Evolutionary conservation across 2,113 vertebrate genomes (phyloP).

Genomic region (Corydoras maculifer): DNA sequence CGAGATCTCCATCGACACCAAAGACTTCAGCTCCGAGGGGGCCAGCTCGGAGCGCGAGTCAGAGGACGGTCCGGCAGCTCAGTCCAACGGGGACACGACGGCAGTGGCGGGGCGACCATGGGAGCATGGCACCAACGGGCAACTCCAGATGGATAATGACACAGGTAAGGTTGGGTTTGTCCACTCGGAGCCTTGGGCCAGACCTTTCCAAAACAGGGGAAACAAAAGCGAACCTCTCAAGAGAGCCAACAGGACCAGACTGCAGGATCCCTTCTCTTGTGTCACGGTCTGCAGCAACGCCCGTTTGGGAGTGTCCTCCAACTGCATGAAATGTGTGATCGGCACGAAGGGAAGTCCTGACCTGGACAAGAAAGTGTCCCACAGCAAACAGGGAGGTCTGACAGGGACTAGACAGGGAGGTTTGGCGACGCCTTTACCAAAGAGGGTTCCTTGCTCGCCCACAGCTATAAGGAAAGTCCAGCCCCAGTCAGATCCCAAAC

Average conservation of each 20-base stretch:
- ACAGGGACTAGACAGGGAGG: not conserved
- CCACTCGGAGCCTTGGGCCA: slow-evolving; percentile 41
- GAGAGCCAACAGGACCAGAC: slow-evolving; percentile 63
- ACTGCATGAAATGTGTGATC: slow-evolving; percentile 86
- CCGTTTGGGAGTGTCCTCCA: slow-evolving; percentile 79
- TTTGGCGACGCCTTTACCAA: not conserved
- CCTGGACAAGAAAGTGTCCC: slow-evolving; percentile 59
- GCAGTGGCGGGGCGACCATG: slow-evolving; percentile 35
- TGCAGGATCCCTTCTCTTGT: slow-evolving; percentile 64
- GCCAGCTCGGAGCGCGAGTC: slow-evolving; percentile 68
- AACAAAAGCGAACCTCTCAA: slow-evolving; percentile 75
- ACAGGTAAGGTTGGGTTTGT: slow-evolving; percentile 83
- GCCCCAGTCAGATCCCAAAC: slow-evolving; percentile 31
- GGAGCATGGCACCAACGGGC: slow-evolving; percentile 60
- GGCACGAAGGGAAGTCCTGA: slow-evolving; percentile 80
- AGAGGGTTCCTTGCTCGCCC: slow-evolving; percentile 29
- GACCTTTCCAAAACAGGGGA: slow-evolving; percentile 43
- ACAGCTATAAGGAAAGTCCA: slow-evolving; percentile 40
- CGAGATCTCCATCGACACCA: slow-evolving; percentile 78
- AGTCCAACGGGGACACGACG: slow-evolving; percentile 62
- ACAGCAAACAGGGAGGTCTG: not conserved
- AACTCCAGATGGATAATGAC: slow-evolving; percentile 63
- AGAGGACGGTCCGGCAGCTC: slow-evolving; percentile 59
- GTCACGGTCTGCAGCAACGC: slow-evolving; percentile 77
- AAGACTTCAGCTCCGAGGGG: slow-evolving; percentile 77